These are phyloP conservation scores for Dendrolimus kikuchii DNA, from an alignment of 1,140 invertebrate species.

Conservation along the genomic window DNA sequence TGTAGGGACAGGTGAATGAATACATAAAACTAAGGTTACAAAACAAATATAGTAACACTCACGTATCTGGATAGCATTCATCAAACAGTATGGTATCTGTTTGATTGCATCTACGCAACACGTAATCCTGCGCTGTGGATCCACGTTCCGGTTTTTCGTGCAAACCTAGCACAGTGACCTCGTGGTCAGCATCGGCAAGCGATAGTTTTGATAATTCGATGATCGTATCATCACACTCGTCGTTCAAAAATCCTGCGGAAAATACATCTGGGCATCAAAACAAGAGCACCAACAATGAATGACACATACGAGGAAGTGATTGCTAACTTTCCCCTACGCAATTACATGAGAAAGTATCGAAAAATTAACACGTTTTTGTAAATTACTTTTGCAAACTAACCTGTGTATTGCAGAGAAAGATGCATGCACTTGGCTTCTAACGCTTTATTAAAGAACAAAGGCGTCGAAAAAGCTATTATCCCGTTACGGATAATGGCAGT, in stretches of 20 bases:
- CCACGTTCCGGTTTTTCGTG: constrained; percentile 45
- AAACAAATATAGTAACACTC: constrained; percentile 35
- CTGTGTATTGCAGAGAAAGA: constrained; percentile 71
- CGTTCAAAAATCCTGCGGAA: constrained; percentile 66
- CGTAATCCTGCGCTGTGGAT: constrained; percentile 69
- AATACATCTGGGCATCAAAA: constrained; percentile 15
- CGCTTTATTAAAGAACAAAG: constrained; percentile 63
- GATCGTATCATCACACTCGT: constrained; percentile 71
- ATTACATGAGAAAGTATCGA: constrained; percentile 3
- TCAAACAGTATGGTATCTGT: constrained; percentile 74
- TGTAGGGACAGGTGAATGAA: not conserved
- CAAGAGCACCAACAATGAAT: constrained; percentile 15
- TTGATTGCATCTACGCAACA: constrained; percentile 78
- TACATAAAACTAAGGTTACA: not conserved
- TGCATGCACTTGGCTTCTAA: constrained; percentile 71
- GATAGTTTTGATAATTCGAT: constrained; percentile 67
- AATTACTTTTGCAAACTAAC: constrained; percentile 28
- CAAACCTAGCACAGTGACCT: constrained; percentile 52
- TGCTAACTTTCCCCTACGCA: constrained; percentile 60
- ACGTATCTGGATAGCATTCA: constrained; percentile 76
- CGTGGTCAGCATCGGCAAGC: constrained; percentile 54
- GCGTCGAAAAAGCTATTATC: constrained; percentile 67
- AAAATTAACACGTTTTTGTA: not conserved
- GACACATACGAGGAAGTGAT: constrained; percentile 53
- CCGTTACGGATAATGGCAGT: constrained; percentile 69